A percentile compares a stretch with the other conserved stretches of the same genome.
These are phyloP conservation scores for Oeneis ivallda DNA, from an alignment of 2,888 invertebrate species.

Conservation along the genomic window DNA sequence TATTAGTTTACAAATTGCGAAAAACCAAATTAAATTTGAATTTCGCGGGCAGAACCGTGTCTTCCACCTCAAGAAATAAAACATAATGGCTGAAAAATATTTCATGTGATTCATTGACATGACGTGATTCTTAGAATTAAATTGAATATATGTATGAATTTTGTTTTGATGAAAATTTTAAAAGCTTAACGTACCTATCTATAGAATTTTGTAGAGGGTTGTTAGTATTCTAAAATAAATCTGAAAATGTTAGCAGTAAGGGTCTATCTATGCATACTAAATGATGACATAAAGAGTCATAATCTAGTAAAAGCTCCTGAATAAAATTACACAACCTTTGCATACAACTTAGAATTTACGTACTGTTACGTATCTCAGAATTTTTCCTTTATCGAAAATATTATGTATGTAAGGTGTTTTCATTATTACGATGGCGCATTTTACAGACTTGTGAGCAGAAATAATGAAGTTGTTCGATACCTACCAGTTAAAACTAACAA, in stretches of 20 bases:
- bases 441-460: conserved; percentile 1
- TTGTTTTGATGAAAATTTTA: too few species aligned
- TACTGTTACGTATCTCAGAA: not conserved
- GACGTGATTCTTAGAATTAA: too few species aligned
- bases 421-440: conserved; percentile 1
- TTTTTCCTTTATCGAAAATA: not conserved
- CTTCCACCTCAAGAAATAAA: conserved; percentile 1
- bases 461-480: not conserved
- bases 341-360: not conserved
- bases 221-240: too few species aligned
- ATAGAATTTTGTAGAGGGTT: too few species aligned
- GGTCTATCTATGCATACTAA: too few species aligned
- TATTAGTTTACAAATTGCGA: too few species aligned
- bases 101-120: not conserved
- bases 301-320: not conserved
- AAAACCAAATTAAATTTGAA: too few species aligned
- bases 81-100: not conserved
- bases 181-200: too few species aligned
- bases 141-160: too few species aligned
- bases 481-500: not conserved
- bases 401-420: not conserved
- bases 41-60: too few species aligned
- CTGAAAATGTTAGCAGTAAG: too few species aligned
- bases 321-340: not conserved
- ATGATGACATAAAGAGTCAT: too few species aligned